Percentiles rank a stretch among this genome's conserved stretches.
These are phyloP conservation scores for Pseudoatta argentina DNA, from an alignment of 1,140 invertebrate genomes.

Conservation along the genomic window DNA sequence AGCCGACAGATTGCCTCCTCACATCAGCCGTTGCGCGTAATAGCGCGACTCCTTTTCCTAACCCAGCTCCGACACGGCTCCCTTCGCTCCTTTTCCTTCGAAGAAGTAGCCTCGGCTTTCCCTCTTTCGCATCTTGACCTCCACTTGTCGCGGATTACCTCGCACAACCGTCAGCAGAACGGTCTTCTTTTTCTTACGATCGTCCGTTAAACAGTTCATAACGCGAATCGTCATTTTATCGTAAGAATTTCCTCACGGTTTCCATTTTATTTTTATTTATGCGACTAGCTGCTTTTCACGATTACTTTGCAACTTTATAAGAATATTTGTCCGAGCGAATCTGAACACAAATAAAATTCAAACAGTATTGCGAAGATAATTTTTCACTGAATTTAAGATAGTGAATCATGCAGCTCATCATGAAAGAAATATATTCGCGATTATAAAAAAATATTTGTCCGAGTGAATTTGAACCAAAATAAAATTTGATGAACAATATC, in stretches of 20 bases:
- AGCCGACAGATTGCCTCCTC: conserved; percentile 77
- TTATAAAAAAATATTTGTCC: neutral
- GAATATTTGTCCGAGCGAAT: neutral
- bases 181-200: conserved; percentile 35
- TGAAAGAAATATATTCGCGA: neutral
- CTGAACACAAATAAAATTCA: neutral
- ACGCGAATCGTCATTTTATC: neutral
- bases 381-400: too few relatives aligned
- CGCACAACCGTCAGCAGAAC: conserved; percentile 9
- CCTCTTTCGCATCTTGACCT: conserved; percentile 52
- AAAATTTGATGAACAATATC: neutral
- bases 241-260: neutral
- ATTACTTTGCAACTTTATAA: neutral
- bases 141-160: conserved; percentile 45
- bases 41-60: conserved; percentile 73
- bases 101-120: conserved; percentile 29
- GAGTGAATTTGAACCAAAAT: neutral
- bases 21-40: conserved; percentile 56
- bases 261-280: neutral
- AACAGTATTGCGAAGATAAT: too few relatives aligned
- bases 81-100: conserved; percentile 55
- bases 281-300: neutral
- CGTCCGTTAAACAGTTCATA: conserved; percentile 33
- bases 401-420: too few relatives aligned
- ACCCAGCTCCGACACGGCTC: conserved; percentile 38